Evolutionary conservation across 2,888 invertebrate genomes (phyloP).

Genomic region (Leptopterna dolabrata): DNA sequence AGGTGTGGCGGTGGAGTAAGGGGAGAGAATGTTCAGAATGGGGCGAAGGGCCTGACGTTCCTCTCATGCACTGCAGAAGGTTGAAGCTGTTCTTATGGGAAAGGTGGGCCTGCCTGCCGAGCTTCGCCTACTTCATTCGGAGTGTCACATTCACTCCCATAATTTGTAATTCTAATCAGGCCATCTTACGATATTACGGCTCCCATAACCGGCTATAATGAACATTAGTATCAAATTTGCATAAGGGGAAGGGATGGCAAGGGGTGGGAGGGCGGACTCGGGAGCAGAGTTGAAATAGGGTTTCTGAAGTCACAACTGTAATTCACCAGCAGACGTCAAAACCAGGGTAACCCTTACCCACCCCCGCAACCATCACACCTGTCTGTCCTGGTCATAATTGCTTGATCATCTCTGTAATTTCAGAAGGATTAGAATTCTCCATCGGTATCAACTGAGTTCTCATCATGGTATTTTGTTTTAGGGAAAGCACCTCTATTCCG

Average conservation of each 20-base stretch:
- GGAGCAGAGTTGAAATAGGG: conserved; percentile 14
- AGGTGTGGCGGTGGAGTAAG: too few relatives aligned
- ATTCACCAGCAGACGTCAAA: conserved; percentile 40
- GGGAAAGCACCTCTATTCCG: too few relatives aligned
- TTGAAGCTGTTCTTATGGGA: conserved; percentile 14
- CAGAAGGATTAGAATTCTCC: not conserved
- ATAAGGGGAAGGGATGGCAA: conserved; percentile 17
- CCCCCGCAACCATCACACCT: not conserved
- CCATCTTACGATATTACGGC: conserved; percentile 46
- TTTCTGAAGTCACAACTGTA: conserved; percentile 47
- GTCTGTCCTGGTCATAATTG: not conserved
- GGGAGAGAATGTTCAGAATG: not conserved
- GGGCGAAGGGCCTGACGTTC: not conserved
- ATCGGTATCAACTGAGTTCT: not conserved
- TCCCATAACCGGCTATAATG: conserved; percentile 47
- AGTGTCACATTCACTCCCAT: conserved; percentile 43
- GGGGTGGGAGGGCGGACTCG: not conserved
- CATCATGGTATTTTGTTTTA: too few relatives aligned
- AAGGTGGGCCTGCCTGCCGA: not conserved
- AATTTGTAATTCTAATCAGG: conserved; percentile 54
- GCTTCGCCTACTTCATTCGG: conserved; percentile 1
- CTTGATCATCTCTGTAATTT: not conserved
- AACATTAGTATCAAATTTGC: conserved; percentile 53
- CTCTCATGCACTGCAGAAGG: conserved; percentile 19
- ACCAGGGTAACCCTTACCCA: conserved; percentile 27